phyloP scores from a whole-genome alignment of 2,113 vertebrate genomes.

The Ellobius talpinus region DNA sequence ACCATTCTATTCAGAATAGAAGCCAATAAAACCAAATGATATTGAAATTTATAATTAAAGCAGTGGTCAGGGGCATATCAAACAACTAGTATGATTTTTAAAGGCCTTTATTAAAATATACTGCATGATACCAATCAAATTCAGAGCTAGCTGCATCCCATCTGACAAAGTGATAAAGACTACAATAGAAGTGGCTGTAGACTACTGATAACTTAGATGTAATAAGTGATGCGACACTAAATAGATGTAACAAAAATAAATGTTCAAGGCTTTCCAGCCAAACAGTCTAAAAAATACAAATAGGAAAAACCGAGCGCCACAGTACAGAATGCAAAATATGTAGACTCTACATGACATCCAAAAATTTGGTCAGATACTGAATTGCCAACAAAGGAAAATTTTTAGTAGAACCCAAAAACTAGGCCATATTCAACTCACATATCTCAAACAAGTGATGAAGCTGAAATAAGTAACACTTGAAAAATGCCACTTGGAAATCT shows the following conservation, averaged over 20 bases:
- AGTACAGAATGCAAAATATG: constrained; percentile 23
- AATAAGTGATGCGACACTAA: neutral
- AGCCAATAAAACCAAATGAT: neutral
- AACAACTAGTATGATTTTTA: neutral
- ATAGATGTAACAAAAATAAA: neutral
- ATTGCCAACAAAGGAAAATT: neutral
- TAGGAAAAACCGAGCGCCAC: neutral
- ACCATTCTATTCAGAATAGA: neutral
- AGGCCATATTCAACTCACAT: constrained; percentile 54
- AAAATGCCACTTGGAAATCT: constrained; percentile 72
- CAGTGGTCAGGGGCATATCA: neutral
- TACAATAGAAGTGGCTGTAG: neutral
- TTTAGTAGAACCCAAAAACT: constrained; percentile 47
- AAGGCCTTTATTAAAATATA: neutral
- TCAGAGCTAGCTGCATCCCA: neutral
- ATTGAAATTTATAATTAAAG: constrained; percentile 16
- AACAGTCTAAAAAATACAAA: neutral
- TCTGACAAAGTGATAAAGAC: constrained; percentile 31
- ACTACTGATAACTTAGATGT: neutral
- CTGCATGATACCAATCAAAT: neutral
- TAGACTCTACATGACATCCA: neutral
- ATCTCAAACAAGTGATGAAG: constrained; percentile 63
- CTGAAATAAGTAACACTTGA: constrained; percentile 60
- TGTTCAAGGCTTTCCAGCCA: neutral
- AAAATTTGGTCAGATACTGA: constrained; percentile 38